Percentiles rank a stretch among this genome's conserved stretches.
These are phyloP conservation scores for Pyrocoelia pectoralis DNA, from an alignment of 2,888 invertebrate species.

Conservation along the genomic window DNA sequence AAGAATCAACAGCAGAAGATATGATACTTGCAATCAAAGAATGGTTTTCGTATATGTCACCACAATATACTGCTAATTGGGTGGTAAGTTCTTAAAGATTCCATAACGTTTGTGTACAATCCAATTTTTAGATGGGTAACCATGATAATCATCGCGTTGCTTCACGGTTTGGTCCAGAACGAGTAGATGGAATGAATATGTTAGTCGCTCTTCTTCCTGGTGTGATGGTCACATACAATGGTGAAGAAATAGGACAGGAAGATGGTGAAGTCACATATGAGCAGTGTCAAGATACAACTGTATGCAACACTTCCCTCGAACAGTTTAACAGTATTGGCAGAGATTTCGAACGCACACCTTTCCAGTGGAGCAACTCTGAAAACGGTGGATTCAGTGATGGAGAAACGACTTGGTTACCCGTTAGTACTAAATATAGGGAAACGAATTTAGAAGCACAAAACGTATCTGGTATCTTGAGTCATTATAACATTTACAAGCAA, in stretches of 20 bases:
- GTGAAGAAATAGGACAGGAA: conserved; percentile 81
- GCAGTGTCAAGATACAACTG: conserved; percentile 65
- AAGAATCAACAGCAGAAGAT: conserved; percentile 67
- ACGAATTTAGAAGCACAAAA: conserved; percentile 68
- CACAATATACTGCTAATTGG: conserved; percentile 74
- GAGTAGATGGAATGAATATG: conserved; percentile 85
- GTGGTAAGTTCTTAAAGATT: conserved; percentile 64
- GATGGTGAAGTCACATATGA: conserved; percentile 64
- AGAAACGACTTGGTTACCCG: conserved; percentile 73
- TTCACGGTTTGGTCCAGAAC: conserved; percentile 70
- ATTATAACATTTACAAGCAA: conserved; percentile 69
- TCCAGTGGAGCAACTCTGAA: conserved; percentile 74
- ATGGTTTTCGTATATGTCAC: conserved; percentile 72
- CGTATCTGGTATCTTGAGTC: conserved; percentile 56
- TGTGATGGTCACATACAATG: conserved; percentile 86
- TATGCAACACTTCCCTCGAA: conserved; percentile 64
- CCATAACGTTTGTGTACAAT: too few relatives aligned
- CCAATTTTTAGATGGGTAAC: conserved; percentile 68
- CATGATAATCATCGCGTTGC: conserved; percentile 78
- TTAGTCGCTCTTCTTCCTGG: conserved; percentile 83
- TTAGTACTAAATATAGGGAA: conserved; percentile 66
- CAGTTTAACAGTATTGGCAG: conserved; percentile 67
- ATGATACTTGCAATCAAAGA: conserved; percentile 69
- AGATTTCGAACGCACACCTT: conserved; percentile 82
- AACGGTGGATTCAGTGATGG: conserved; percentile 66